Evolutionary conservation across 2,797 vertebrate species (phyloP).

Genomic region (Picus viridis): DNA sequence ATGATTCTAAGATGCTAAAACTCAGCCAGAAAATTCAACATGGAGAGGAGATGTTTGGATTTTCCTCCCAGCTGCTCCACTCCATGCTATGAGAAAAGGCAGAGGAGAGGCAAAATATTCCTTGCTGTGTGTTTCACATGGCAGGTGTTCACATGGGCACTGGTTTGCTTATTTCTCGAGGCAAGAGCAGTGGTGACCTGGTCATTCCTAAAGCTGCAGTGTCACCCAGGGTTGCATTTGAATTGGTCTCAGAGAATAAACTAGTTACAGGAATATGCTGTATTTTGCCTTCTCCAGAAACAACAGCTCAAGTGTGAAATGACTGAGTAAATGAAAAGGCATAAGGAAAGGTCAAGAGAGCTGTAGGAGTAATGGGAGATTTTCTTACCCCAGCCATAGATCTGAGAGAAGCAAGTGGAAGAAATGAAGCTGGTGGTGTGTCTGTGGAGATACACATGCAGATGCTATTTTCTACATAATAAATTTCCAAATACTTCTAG

Average conservation of each 20-base stretch:
- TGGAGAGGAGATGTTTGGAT: background rate
- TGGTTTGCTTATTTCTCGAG: background rate
- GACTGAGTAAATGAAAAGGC: slow-evolving; percentile 53
- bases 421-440: background rate
- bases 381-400: slow-evolving; percentile 54
- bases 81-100: background rate
- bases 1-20: background rate
- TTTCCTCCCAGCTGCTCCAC: background rate
- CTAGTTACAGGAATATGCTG: background rate
- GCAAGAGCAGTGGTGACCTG: background rate
- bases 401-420: slow-evolving; percentile 24
- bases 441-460: background rate
- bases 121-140: background rate
- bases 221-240: background rate
- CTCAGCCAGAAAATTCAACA: background rate
- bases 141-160: background rate
- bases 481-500: slow-evolving; percentile 19
- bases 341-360: slow-evolving; percentile 58
- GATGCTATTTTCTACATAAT: background rate
- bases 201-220: background rate
- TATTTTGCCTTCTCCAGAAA: background rate
- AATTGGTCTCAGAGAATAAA: background rate
- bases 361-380: slow-evolving; percentile 34
- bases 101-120: background rate
- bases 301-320: slow-evolving; percentile 57